Evolutionary conservation across 2,888 invertebrate genomes (phyloP), one percentile per base, ranked within the genome.

Genomic region (Pediacus dermestoides): DNA sequence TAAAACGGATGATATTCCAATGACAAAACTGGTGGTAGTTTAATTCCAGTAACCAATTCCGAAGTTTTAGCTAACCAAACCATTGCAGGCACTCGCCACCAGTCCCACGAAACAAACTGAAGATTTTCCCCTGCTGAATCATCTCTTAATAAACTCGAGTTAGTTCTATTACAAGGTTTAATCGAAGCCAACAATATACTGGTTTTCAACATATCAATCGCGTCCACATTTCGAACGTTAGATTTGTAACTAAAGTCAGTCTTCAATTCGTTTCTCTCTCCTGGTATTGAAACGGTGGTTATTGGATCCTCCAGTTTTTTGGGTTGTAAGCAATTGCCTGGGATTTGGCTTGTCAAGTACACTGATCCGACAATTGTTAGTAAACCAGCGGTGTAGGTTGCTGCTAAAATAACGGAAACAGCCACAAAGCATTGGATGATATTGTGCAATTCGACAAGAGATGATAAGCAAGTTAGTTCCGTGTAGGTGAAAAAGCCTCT

Each of bases 401-500:
- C 72, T 15, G 78, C 66, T 48, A 80, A 74, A 21, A 80, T 74
- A 2, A 76, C 68, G 16, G 78, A 72, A 34, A 81, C 68, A 37
- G 74, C 71, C 9, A 75, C 50, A 23, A 78, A 42, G 27, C 73
- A 70, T 39, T 76, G 72, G 14, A 75, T 60, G 9, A 80, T 50
- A n/a, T 71, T 63, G 13, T 70, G 52, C 26, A 75, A 54, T 40
- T 74, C 74, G 36, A 73, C 58, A 15, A 67, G 66, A 37, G 70
- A 67, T 32, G 77, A 61, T 13, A 82, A 58, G 42, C 76, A 78
- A 50, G 75, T 70, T 35, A 91, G 70, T 72, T 92, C 91, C 1
- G 82, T 75, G 62, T 91, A 91, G 0, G 90, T 88, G 60, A 85
- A 83, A 82, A 85, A 88, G 1, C 89, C 90, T 13, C 89, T 76